phyloP scores from a whole-genome alignment of 1,140 invertebrate genomes.

The Microplitis mediator region DNA sequence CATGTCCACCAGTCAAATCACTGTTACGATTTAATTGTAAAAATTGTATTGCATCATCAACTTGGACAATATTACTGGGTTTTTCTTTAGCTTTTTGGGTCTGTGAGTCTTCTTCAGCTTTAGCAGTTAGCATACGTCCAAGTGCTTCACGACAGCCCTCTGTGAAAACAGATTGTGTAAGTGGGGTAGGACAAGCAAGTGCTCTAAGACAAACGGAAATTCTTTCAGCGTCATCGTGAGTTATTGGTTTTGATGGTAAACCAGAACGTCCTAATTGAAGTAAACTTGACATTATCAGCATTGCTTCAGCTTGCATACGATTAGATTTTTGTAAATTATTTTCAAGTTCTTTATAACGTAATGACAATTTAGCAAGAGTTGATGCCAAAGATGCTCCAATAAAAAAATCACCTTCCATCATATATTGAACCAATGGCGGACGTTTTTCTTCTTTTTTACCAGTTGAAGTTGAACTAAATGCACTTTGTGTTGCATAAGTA shows the following conservation, averaged over 20 bases:
- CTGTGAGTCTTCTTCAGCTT: constrained; percentile 75
- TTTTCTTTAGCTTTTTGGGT: constrained; percentile 74
- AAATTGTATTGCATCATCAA: constrained; percentile 88
- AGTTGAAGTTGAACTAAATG: constrained; percentile 77
- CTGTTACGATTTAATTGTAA: constrained; percentile 79
- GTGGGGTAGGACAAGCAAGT: constrained; percentile 74
- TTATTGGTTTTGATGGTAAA: constrained; percentile 77
- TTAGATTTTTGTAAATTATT: constrained; percentile 70
- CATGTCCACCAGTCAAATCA: constrained; percentile 74
- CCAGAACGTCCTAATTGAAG: constrained; percentile 78
- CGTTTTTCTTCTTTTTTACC: constrained; percentile 72
- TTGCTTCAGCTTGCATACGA: constrained; percentile 79
- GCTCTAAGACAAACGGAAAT: constrained; percentile 83
- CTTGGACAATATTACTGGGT: constrained; percentile 74
- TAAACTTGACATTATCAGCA: constrained; percentile 88
- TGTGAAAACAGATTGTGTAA: constrained; percentile 80
- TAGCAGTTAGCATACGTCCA: constrained; percentile 83
- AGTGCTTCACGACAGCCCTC: constrained; percentile 81
- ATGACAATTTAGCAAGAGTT: constrained; percentile 88
- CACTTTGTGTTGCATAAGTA: constrained; percentile 97
- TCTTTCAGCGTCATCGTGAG: constrained; percentile 93
- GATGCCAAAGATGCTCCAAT: constrained; percentile 91
- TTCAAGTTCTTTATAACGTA: constrained; percentile 70
- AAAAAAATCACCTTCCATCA: constrained; percentile 96
- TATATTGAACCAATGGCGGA: constrained; percentile 83